Evolutionary conservation across 1,140 invertebrate species (phyloP).

Genomic region (Potamilus streckersoni): DNA sequence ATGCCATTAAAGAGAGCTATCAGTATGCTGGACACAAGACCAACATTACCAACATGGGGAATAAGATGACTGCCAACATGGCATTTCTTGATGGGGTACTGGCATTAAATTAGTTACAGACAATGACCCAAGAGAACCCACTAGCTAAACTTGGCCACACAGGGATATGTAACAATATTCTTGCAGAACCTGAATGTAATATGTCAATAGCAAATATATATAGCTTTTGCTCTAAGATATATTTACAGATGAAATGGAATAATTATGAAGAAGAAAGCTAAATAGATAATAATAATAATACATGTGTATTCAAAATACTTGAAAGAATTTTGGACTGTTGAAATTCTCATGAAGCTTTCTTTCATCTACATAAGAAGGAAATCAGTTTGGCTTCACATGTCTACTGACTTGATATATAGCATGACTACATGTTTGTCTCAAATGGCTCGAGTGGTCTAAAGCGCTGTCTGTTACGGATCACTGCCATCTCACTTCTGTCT

Average conservation of each 20-base stretch:
- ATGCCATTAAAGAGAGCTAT: conserved; percentile 8
- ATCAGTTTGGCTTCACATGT: neutral
- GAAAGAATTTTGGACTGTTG: neutral
- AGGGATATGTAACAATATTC: conserved; percentile 10
- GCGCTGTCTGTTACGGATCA: too few relatives aligned
- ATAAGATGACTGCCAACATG: conserved; percentile 13
- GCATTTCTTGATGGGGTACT: conserved; percentile 1
- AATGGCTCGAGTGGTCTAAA: too few relatives aligned
- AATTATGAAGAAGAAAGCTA: too few relatives aligned
- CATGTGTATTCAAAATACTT: too few relatives aligned
- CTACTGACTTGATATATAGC: neutral
- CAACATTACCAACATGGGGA: conserved; percentile 4
- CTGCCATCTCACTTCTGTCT: too few relatives aligned
- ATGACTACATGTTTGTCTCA: neutral
- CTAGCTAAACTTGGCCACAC: conserved; percentile 1
- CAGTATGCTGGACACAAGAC: neutral
- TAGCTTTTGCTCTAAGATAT: too few relatives aligned
- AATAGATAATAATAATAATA: too few relatives aligned
- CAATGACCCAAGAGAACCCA: conserved; percentile 12
- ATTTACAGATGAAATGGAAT: too few relatives aligned
- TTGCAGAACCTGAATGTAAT: neutral
- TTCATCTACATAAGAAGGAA: neutral
- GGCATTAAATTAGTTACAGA: conserved; percentile 10
- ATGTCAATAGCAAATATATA: too few relatives aligned
- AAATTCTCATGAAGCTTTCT: neutral